Percentiles rank a stretch among this genome's conserved stretches.
These are phyloP conservation scores for Xylophagus ater DNA, from an alignment of 2,888 invertebrate species.

Conservation along the genomic window DNA sequence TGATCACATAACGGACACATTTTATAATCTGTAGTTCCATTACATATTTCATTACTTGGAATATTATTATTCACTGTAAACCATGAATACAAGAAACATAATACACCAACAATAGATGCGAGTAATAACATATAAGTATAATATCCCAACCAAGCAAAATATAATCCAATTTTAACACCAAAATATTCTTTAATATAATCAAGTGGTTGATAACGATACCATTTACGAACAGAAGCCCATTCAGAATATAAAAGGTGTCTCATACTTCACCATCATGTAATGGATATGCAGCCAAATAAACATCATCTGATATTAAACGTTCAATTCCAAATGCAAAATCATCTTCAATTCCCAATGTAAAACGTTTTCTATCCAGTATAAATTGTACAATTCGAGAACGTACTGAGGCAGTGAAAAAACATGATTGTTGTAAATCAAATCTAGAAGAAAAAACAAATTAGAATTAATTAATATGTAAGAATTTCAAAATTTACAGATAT, in stretches of 20 bases:
- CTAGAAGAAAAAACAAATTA: conserved; percentile 44
- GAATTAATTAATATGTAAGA: conserved; percentile 14
- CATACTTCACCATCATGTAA: conserved; percentile 78
- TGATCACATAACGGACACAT: conserved; percentile 91
- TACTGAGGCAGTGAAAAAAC: conserved; percentile 78
- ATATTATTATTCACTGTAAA: conserved; percentile 50
- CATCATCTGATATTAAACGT: conserved; percentile 57
- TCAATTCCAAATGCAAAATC: conserved; percentile 75
- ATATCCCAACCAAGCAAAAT: conserved; percentile 90
- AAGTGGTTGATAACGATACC: conserved; percentile 75
- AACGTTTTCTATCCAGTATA: conserved; percentile 78
- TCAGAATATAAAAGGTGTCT: conserved; percentile 62
- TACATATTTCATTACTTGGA: conserved; percentile 66
- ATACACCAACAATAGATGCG: conserved; percentile 67
- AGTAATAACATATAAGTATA: conserved; percentile 86
- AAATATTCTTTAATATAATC: conserved; percentile 86
- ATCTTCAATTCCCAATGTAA: conserved; percentile 50
- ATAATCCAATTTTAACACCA: conserved; percentile 77
- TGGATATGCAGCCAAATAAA: conserved; percentile 75
- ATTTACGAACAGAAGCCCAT: conserved; percentile 72
- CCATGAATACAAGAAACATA: conserved; percentile 70
- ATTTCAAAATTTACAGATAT: conserved; percentile 62
- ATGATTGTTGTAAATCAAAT: conserved; percentile 68
- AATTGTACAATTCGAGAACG: conserved; percentile 85
- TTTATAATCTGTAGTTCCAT: conserved; percentile 48